Evolutionary conservation across 1,140 invertebrate genomes (phyloP), one percentile per base, ranked within the genome.

Genomic region (Trissolcus basalis): DNA sequence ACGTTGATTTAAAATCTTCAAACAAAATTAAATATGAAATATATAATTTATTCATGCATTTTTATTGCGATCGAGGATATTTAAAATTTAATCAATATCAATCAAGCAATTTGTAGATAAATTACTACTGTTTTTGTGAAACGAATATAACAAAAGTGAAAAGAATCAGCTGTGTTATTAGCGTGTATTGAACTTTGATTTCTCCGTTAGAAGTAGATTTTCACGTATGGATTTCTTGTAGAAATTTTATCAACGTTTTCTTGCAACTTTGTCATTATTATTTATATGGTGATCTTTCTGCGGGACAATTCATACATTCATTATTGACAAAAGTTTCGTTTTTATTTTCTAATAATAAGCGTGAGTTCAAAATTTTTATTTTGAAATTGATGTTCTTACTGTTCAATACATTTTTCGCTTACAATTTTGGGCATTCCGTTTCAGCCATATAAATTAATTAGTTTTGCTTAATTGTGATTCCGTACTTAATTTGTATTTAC

Each of bases 181-280:
- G 43, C 61, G 54, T 63, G 44, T 59, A 58, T 73, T 70, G 59
- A 63, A 77, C 77, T 72, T 76, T 55, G 79, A 69, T 77, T 78
- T 77, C 70, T 65, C 76, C 74, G 44, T 51, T 61, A 56, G 58
- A 58, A 56, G 58, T 53, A 51, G 49, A 68, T 67, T 74, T 74
- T 74, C 71, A 45, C 50, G 71, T 54, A 56, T 54, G 32, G 33
- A 14, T 59, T 59, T 53, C 61, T 73, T 55, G 65, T 68, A 58
- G 35, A 51, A 69, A 54, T 53, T 60, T 69, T 32, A 6, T 43
- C 10, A 16, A 65, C 43, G 39, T 56, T 65, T 65, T 51, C 15
- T 39, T 47, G 12, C 16, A 0, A 35, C 12, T 45, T n/a, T 45
- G 6, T 43, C 11, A 13, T 44, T 13, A 44, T 13, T 44, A 44